phyloP scores from a whole-genome alignment of 2,113 vertebrate genomes.

The Silurus asotus region DNA sequence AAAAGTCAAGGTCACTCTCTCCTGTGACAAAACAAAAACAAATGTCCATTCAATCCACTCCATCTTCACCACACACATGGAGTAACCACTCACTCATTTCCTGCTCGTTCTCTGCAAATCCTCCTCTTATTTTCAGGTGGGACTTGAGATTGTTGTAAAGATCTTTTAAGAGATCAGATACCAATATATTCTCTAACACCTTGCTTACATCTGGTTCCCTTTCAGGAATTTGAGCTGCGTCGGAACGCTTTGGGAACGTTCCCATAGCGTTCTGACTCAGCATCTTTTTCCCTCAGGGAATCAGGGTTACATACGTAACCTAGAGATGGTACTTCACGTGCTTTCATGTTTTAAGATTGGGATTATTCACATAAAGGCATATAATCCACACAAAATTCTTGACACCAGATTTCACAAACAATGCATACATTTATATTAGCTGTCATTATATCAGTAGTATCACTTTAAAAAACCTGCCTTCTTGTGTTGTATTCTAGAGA shows the following conservation, averaged over 20 bases:
- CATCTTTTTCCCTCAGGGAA: no score
- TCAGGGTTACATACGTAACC: no score
- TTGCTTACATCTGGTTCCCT: neutral
- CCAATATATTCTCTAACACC: neutral
- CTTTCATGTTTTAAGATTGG: neutral
- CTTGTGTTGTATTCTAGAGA: constrained; percentile 6
- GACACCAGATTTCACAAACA: neutral
- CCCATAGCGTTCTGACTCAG: no score
- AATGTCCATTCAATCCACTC: neutral
- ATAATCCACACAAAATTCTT: neutral
- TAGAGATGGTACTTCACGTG: neutral
- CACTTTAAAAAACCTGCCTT: neutral
- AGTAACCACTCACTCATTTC: neutral
- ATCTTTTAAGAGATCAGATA: neutral
- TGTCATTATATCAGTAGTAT: neutral
- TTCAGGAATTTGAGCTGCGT: no score
- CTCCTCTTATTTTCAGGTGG: neutral
- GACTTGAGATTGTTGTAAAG: neutral
- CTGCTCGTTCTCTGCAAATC: neutral
- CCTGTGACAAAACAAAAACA: neutral
- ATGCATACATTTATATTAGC: neutral
- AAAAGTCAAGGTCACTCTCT: neutral
- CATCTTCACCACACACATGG: neutral
- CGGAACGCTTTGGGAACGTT: no score
- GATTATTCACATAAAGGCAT: neutral